Percentiles rank a stretch among this genome's conserved stretches.
phyloP scores from a whole-genome alignment of 2,797 vertebrate genomes.

The Hoplostethus atlanticus region DNA sequence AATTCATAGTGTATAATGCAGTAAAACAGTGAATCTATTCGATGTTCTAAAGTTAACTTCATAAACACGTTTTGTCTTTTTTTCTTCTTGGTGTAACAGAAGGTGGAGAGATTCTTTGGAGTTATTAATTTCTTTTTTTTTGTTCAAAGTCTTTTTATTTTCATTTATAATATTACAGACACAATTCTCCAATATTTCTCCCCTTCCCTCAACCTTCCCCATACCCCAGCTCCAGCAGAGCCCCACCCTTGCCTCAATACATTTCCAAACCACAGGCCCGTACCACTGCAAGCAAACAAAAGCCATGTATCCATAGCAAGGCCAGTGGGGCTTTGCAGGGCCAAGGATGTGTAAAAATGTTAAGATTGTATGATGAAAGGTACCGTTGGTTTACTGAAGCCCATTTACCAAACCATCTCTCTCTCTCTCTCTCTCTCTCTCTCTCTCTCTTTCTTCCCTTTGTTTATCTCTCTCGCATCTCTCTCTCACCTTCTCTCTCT shows the following conservation, averaged over 20 bases:
- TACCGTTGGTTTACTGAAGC: constrained; percentile 19
- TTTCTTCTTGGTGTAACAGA: no score
- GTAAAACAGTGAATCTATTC: neutral
- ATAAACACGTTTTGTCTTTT: neutral
- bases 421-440: constrained; percentile 28
- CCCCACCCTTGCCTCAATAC: no score
- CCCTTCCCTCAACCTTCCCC: no score
- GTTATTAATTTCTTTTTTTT: neutral
- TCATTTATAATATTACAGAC: no score
- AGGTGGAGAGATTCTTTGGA: neutral
- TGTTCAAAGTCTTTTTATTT: no score
- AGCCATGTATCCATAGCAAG: no score
- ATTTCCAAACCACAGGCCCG: no score
- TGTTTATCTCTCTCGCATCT: neutral
- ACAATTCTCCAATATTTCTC: no score
- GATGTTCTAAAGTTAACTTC: neutral
- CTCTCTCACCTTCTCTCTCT: constrained; percentile 13
- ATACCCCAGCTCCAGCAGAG: no score
- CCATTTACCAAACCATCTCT: constrained; percentile 36
- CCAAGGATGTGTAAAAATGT: constrained; percentile 33
- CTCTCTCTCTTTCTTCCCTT: constrained; percentile 4
- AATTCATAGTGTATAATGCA: no score
- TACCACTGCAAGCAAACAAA: no score
- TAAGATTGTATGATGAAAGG: constrained; percentile 44
- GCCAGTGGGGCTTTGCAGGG: constrained; percentile 21